Percentiles rank a stretch among this genome's conserved stretches.
Evolutionary conservation across 1,140 invertebrate species (phyloP).

Genomic region (Antheraea mylitta): DNA sequence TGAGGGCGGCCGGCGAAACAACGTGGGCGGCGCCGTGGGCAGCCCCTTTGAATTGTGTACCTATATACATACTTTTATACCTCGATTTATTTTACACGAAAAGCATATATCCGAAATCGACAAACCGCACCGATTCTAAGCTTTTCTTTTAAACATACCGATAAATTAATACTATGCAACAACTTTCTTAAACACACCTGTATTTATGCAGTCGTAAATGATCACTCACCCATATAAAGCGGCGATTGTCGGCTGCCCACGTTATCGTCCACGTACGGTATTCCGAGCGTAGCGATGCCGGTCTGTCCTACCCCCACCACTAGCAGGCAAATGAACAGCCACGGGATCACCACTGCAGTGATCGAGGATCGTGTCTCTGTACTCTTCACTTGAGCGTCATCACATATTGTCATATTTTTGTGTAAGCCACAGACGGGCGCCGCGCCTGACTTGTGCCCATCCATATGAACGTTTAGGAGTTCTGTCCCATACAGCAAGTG

Average conservation of each 20-base stretch:
- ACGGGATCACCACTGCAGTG: slow-evolving; percentile 88
- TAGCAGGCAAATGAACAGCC: slow-evolving; percentile 92
- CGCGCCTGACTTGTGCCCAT: slow-evolving; percentile 75
- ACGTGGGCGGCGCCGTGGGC: slow-evolving; percentile 39
- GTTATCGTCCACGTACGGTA: slow-evolving; percentile 97
- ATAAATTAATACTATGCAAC: not conserved
- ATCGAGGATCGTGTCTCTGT: slow-evolving; percentile 85
- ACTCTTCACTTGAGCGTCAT: slow-evolving; percentile 58
- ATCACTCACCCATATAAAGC: slow-evolving; percentile 91
- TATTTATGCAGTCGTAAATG: not conserved
- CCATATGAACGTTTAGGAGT: slow-evolving; percentile 83
- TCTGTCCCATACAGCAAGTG: slow-evolving; percentile 89
- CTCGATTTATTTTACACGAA: slow-evolving; percentile 29
- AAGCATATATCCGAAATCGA: slow-evolving; percentile 4
- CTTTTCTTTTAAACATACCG: not conserved
- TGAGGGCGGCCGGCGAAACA: slow-evolving; percentile 32
- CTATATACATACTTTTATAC: slow-evolving; percentile 32
- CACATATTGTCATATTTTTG: slow-evolving; percentile 49
- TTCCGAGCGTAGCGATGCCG: slow-evolving; percentile 94
- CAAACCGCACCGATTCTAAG: not conserved
- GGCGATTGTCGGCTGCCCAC: slow-evolving; percentile 94
- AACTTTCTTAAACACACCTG: not conserved
- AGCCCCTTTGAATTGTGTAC: slow-evolving; percentile 33
- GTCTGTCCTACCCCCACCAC: slow-evolving; percentile 96
- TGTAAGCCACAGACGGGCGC: slow-evolving; percentile 47